A percentile compares a stretch with the other conserved stretches of the same genome.
Evolutionary conservation across 2,113 vertebrate genomes (phyloP).

Genomic region (Pseudorasbora parva): DNA sequence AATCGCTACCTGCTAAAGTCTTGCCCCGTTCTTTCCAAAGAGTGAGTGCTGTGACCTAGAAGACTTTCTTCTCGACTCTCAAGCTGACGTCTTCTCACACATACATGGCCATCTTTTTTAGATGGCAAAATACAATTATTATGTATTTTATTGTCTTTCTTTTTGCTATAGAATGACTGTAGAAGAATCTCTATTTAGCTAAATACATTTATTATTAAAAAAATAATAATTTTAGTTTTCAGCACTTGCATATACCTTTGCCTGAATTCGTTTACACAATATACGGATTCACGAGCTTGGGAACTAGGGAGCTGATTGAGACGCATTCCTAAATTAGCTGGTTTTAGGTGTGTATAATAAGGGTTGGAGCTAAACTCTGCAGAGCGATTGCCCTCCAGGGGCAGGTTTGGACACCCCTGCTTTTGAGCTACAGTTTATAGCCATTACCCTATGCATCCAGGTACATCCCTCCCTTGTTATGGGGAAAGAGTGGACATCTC

Average conservation of each 20-base stretch:
- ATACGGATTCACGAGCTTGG: no score
- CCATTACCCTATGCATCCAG: constrained; percentile 67
- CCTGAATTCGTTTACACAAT: no score
- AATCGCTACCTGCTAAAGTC: constrained; percentile 87
- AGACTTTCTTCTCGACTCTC: neutral
- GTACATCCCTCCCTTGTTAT: constrained; percentile 92
- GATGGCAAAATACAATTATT: neutral
- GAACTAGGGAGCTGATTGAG: no score
- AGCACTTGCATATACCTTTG: no score
- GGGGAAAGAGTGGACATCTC: constrained; percentile 95
- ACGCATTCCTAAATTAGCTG: no score
- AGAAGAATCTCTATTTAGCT: neutral
- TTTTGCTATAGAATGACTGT: neutral
- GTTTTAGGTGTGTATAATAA: neutral
- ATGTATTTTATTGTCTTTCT: neutral
- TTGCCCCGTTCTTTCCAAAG: constrained; percentile 90
- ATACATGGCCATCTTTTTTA: neutral
- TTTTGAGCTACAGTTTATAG: neutral
- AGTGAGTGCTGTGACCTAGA: constrained; percentile 79
- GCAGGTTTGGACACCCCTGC: neutral
- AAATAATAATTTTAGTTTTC: no score
- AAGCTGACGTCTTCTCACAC: neutral
- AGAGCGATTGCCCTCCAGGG: no score
- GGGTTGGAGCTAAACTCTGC: no score
- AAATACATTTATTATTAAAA: neutral